Base-by-base conservation (phyloP, 1,140 invertebrate genomes). In the Monochamus saltuarius region DNA sequence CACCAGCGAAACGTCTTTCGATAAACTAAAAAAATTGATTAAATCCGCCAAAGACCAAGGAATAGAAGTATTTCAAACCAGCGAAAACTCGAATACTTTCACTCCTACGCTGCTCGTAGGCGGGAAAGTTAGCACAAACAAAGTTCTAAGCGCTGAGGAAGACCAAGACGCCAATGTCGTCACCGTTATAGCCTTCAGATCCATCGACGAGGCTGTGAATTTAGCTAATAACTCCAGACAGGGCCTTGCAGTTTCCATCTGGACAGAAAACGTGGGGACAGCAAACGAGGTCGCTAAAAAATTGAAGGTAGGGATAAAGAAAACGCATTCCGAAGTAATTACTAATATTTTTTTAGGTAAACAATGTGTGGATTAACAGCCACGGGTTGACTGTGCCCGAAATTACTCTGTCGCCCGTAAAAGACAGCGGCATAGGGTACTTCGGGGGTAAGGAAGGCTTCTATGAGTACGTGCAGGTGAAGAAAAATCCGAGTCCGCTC, bases 351-450 rank as follows among this genome's bases (percentile, higher is more conserved):
- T 61, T 68, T 35, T 52, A 78, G 71, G 80, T 79, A n/a, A 76
- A 79, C 8, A 79, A 79, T 53, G 76, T 86, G 34, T 87, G 84
- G 83, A 74, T 86, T 22, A 87, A 87, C 71, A 72, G 72, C 55
- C 79, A 83, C 70, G 82, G 83, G 52, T 45, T 80, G 43, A 77
- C 82, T 72, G 79, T 80, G 72, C 77, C 82, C 22, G 78, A 79
- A 17, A 69, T 79, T 22, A 74, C 80, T 7, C 79, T 83, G 72
- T 79, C 80, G 34, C 81, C 80, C 9, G 74, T 76, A 49, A 80
- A 80, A 69, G 75, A 78, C 59, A 82, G 80, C 72, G 83, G 83
- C 6, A 67, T 64, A 47, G 78, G 77, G 37, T 69, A 71, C 50
- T 73, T 78, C 59, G 75, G 76, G 6, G 77, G 77, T 14, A 68